Conservation (phyloP, 2,113 vertebrate genomes). For the Anhinga rufa region DNA sequence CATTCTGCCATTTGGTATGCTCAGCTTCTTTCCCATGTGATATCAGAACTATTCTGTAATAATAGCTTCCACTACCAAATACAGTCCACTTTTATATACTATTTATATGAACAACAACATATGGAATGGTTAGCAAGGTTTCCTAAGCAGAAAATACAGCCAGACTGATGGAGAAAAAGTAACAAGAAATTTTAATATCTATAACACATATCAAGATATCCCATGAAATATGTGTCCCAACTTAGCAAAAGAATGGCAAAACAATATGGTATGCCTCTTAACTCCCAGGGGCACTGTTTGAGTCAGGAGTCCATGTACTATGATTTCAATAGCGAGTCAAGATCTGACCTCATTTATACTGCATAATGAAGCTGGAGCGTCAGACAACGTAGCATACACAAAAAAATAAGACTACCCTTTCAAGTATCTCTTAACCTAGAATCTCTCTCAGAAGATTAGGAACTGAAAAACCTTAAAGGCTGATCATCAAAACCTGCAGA, state of each 20-base stretch:
- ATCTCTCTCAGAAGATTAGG: not conserved
- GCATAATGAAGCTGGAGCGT: not conserved
- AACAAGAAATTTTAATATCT: not conserved
- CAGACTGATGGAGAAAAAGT: not conserved
- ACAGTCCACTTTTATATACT: not conserved
- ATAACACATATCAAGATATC: not conserved
- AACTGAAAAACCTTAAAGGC: not conserved
- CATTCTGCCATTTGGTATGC: not conserved
- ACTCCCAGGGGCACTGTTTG: not conserved
- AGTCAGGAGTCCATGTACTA: not conserved
- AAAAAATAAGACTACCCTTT: not conserved
- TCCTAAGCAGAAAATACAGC: not conserved
- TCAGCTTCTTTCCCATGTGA: not conserved
- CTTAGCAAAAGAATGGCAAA: not conserved
- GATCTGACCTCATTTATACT: not conserved
- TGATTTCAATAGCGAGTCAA: not conserved
- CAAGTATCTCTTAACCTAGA: not conserved
- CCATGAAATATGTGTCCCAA: not conserved
- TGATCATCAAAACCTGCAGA: not conserved
- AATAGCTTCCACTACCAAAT: not conserved
- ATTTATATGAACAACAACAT: not conserved
- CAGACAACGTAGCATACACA: not conserved
- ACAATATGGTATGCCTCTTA: not conserved
- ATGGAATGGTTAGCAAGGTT: not conserved
- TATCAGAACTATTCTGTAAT: not conserved